A percentile compares a stretch with the other conserved stretches of the same genome.
Evolutionary conservation across 1,140 invertebrate genomes (phyloP).

Genomic region (Tribolium castaneum): DNA sequence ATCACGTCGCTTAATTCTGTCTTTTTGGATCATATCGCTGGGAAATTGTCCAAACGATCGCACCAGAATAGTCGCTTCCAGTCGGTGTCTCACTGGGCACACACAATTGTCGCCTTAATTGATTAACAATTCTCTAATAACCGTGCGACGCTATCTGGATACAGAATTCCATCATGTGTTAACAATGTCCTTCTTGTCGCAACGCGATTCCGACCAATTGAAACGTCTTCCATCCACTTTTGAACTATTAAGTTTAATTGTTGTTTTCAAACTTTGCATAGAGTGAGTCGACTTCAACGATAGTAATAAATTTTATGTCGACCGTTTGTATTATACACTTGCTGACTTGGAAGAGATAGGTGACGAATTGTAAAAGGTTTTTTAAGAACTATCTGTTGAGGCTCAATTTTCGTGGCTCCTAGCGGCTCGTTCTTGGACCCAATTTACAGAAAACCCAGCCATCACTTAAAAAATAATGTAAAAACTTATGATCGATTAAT

Average conservation of each 20-base stretch:
- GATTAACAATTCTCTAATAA: slow-evolving; percentile 42
- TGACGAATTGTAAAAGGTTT: no score
- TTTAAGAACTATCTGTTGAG: no score
- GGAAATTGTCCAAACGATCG: background rate
- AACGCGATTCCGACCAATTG: background rate
- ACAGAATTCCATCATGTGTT: slow-evolving; percentile 36
- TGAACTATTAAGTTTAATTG: background rate
- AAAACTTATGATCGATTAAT: no score
- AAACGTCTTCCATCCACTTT: background rate
- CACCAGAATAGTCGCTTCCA: background rate
- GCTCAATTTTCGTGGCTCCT: no score
- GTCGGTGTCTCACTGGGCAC: slow-evolving; percentile 34
- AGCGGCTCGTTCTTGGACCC: no score
- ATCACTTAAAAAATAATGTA: no score
- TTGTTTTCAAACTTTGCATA: background rate
- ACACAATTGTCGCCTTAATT: slow-evolving; percentile 43
- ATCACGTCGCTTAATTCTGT: background rate
- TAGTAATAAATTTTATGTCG: background rate
- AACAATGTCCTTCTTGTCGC: slow-evolving; percentile 12
- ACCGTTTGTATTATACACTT: no score
- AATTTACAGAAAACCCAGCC: no score
- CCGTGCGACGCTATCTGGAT: slow-evolving; percentile 32
- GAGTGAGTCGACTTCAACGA: background rate
- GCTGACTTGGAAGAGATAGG: no score
- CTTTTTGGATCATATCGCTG: background rate